A percentile compares a stretch with the other conserved stretches of the same genome.
phyloP scores from a whole-genome alignment of 2,113 vertebrate genomes.

The Psilopsiagon aurifrons region DNA sequence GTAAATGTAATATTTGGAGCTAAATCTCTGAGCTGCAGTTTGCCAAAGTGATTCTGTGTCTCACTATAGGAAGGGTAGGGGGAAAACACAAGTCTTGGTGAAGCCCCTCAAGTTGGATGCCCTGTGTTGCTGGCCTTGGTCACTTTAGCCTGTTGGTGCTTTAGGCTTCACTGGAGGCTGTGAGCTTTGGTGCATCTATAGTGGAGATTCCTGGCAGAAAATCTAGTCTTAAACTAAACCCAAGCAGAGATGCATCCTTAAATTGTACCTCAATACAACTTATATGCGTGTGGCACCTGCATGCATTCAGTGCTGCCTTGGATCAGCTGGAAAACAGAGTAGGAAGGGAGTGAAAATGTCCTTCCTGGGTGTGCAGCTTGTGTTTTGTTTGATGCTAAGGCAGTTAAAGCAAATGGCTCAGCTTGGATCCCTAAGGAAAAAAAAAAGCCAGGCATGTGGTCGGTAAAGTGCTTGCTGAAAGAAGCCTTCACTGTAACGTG shows the following conservation, averaged over 20 bases:
- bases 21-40: not conserved
- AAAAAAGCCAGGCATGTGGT: not conserved
- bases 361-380: not conserved
- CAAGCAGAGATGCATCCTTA: not conserved
- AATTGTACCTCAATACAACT: not conserved
- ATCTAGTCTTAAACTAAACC: not conserved
- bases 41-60: not conserved
- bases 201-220: not conserved
- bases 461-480: not conserved
- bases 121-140: accelerated
- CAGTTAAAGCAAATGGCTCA: not conserved
- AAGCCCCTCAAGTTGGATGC: not conserved
- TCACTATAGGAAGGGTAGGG: not conserved
- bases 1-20: not conserved
- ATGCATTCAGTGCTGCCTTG: not conserved
- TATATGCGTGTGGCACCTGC: accelerated
- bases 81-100: not conserved
- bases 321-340: not conserved
- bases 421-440: not conserved
- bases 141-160: not conserved
- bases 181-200: not conserved
- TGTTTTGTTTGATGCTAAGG: not conserved
- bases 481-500: not conserved
- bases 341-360: not conserved
- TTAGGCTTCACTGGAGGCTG: not conserved